Evolutionary conservation across 2,113 vertebrate genomes (phyloP).

Genomic region (Perca fluviatilis): DNA sequence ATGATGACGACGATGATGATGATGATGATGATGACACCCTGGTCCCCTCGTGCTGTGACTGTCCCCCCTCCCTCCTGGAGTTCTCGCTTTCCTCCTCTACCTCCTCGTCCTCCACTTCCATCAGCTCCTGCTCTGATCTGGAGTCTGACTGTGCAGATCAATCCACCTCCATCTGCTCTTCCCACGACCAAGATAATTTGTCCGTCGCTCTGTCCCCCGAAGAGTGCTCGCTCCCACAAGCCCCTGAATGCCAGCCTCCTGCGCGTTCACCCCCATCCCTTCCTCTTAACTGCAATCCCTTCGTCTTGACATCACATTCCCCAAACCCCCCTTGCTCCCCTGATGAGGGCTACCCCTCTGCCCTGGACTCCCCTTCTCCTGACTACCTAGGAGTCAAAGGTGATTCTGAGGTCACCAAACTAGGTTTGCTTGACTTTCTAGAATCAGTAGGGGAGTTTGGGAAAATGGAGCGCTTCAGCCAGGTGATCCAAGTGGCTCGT

Average conservation of each 20-base stretch:
- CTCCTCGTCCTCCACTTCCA: slow-evolving; percentile 92
- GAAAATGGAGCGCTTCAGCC: slow-evolving; percentile 86
- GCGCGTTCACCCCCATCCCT: slow-evolving; percentile 75
- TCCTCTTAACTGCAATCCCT: slow-evolving; percentile 60
- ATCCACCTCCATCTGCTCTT: slow-evolving; percentile 83
- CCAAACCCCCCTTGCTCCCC: slow-evolving; percentile 75
- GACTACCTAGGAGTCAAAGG: slow-evolving; percentile 80
- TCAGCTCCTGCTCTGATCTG: slow-evolving; percentile 95
- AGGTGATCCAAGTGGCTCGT: slow-evolving; percentile 83
- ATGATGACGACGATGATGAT: slow-evolving; percentile 77
- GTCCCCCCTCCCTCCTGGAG: slow-evolving; percentile 84
- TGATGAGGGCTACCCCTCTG: slow-evolving; percentile 87
- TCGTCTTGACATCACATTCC: slow-evolving; percentile 62
- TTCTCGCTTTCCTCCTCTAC: slow-evolving; percentile 85
- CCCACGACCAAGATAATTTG: slow-evolving; percentile 79
- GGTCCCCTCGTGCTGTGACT: slow-evolving; percentile 88
- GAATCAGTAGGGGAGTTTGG: slow-evolving; percentile 85
- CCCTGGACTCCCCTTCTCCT: slow-evolving; percentile 80
- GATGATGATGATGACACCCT: slow-evolving; percentile 86
- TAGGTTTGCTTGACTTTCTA: slow-evolving; percentile 84
- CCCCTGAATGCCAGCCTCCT: slow-evolving; percentile 64
- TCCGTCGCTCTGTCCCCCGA: slow-evolving; percentile 77
- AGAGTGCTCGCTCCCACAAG: slow-evolving; percentile 43
- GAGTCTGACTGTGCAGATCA: slow-evolving; percentile 90
- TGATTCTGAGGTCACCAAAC: slow-evolving; percentile 74